Evolutionary conservation across 2,888 invertebrate species (phyloP), one percentile per base, ranked within the genome.

Genomic region (Gymnocheta viridis): DNA sequence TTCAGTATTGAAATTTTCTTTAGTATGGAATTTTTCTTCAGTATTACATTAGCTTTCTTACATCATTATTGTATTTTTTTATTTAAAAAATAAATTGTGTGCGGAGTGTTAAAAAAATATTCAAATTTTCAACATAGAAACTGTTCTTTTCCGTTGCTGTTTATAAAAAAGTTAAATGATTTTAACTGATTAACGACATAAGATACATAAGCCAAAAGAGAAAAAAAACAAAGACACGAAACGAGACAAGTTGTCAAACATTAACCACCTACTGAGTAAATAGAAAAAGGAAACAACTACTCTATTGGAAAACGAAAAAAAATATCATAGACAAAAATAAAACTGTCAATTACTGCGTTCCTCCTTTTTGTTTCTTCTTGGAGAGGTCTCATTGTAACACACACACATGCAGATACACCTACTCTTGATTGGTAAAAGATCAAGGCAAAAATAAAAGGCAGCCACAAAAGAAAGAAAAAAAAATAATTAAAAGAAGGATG

Each of bases 221-320:
- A 60, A 54, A 72, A 82, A 67, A 49, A 80, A 66, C 22, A 82
- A 67, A 47, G 66, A 67, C 76, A 80, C 51, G 79, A 80, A 82
- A 76, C 82, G 67, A 85, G 82, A 82, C 85, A 85, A 79, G 79
- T 85, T 82, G 85, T 82, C 82, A 85, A 85, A 85, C 82, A 79
- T 74, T 56, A 82, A 72, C 82, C 85, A 82, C 79, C 82, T 84
- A 84, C 84, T 67, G 82, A 79, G 82, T 70, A 74, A 83, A 82
- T 32, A 74, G 72, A 70, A 74, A 70, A 32, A 35, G 35, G 47
- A 29, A 77, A 74, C 51, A 70, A 10, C 29, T 64, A 19, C 29
- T 62, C 41, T 2, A 69, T 60, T 14, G 44, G 19, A 66, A 58
- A 56, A 77, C 41, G 47, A 72, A 64, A 69, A 58, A 64, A 66